These are phyloP conservation scores for Acronicta alni DNA, from an alignment of 2,888 invertebrate species.

Conservation along the genomic window DNA sequence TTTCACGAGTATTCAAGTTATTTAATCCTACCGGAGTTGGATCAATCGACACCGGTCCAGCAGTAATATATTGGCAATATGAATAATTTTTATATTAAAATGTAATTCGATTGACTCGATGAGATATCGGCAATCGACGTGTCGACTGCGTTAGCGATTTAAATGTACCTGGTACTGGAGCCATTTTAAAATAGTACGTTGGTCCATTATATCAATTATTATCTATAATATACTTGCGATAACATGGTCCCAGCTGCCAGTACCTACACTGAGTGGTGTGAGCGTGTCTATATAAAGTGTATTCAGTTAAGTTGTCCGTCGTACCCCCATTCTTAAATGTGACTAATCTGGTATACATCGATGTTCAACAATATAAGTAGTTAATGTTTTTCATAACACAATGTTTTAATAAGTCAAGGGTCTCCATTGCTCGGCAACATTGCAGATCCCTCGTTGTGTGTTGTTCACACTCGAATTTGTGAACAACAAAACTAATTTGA, in stretches of 20 bases:
- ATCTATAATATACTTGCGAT: conserved; percentile 29
- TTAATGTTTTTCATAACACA: too few relatives aligned
- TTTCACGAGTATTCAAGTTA: conserved; percentile 69
- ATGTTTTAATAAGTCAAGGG: too few relatives aligned
- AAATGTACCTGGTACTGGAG: conserved; percentile 16
- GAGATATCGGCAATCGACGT: conserved; percentile 53
- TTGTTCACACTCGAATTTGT: too few relatives aligned
- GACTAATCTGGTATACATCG: background rate
- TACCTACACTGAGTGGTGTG: background rate
- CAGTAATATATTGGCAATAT: conserved; percentile 56
- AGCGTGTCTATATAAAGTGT: background rate
- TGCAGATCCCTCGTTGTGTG: too few relatives aligned
- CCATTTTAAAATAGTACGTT: conserved; percentile 22
- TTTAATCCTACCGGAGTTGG: conserved; percentile 70
- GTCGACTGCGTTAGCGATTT: conserved; percentile 51
- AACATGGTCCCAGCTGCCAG: conserved; percentile 27
- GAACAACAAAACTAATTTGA: too few relatives aligned
- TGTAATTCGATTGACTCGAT: conserved; percentile 62
- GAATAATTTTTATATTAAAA: conserved; percentile 68
- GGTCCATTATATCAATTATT: conserved; percentile 28
- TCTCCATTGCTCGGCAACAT: too few relatives aligned
- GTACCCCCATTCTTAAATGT: conserved; percentile 1
- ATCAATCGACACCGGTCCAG: conserved; percentile 61
- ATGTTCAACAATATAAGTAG: background rate
- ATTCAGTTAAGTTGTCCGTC: conserved; percentile 3